phyloP scores from a whole-genome alignment of 2,797 vertebrate genomes.

The Enteromius radiatus region DNA sequence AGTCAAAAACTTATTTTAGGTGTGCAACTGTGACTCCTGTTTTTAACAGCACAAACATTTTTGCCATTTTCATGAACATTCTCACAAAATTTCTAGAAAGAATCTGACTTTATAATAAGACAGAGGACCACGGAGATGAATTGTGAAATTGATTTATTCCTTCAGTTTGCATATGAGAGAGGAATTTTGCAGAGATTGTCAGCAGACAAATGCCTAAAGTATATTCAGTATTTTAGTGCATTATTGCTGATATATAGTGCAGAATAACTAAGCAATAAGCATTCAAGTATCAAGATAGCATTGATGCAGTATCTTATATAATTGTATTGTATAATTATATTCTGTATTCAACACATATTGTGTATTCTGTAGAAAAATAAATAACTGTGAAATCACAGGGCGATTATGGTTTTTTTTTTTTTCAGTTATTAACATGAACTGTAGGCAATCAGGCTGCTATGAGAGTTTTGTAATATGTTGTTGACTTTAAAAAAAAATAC shows the following conservation, averaged over 20 bases:
- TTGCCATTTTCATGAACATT: neutral
- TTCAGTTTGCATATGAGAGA: neutral
- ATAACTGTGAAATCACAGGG: neutral
- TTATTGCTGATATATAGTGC: neutral
- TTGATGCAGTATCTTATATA: neutral
- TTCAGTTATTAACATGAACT: neutral
- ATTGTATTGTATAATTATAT: neutral
- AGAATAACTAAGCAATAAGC: neutral
- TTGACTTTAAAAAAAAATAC: neutral
- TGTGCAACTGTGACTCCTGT: neutral
- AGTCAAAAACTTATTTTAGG: neutral
- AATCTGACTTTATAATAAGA: neutral
- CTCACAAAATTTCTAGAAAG: neutral
- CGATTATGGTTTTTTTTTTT: neutral
- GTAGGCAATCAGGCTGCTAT: neutral
- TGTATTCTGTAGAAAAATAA: neutral
- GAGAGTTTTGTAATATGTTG: neutral
- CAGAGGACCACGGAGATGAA: neutral
- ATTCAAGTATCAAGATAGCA: neutral
- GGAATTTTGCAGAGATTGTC: neutral
- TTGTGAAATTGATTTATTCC: neutral
- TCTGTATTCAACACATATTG: neutral
- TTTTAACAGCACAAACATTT: neutral
- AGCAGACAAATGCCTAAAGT: neutral
- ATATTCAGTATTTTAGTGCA: neutral